These are phyloP conservation scores for Sclerurus mexicanus DNA, from an alignment of 2,113 vertebrate species.

Conservation along the genomic window DNA sequence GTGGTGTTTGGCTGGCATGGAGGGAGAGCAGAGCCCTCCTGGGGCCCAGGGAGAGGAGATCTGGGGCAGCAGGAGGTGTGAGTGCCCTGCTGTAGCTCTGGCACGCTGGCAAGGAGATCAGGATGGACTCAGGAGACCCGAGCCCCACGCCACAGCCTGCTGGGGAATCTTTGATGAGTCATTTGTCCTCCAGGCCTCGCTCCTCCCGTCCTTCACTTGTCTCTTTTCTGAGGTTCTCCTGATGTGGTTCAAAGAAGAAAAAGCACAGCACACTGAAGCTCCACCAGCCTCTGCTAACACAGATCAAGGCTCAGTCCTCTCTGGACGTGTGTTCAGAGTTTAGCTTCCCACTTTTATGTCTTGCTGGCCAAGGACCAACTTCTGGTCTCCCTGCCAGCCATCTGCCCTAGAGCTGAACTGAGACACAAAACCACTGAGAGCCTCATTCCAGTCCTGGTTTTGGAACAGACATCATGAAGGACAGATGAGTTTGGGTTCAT, in stretches of 20 bases:
- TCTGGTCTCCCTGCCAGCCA: constrained; percentile 17
- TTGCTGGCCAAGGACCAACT: not conserved
- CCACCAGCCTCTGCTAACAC: not conserved
- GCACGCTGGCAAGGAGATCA: accelerated
- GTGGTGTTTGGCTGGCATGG: not conserved
- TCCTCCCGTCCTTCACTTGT: not conserved
- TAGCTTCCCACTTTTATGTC: not conserved
- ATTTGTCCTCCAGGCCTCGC: not conserved
- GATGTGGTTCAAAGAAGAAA: too few species aligned
- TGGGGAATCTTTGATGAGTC: not conserved
- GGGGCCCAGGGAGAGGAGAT: not conserved
- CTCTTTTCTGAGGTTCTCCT: not conserved
- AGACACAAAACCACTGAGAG: not conserved
- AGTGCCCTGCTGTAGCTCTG: not conserved
- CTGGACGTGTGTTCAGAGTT: not conserved
- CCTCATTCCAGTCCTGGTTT: not conserved
- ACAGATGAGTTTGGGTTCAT: not conserved
- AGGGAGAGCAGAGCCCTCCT: not conserved
- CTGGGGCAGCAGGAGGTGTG: accelerated
- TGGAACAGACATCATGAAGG: not conserved
- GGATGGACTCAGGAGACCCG: not conserved
- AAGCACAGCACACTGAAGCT: not conserved
- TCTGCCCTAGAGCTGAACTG: not conserved
- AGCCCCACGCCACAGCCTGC: not conserved
- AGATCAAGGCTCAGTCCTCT: not conserved